Conservation (phyloP, 2,797 vertebrate species). For the Syncerus caffer region DNA sequence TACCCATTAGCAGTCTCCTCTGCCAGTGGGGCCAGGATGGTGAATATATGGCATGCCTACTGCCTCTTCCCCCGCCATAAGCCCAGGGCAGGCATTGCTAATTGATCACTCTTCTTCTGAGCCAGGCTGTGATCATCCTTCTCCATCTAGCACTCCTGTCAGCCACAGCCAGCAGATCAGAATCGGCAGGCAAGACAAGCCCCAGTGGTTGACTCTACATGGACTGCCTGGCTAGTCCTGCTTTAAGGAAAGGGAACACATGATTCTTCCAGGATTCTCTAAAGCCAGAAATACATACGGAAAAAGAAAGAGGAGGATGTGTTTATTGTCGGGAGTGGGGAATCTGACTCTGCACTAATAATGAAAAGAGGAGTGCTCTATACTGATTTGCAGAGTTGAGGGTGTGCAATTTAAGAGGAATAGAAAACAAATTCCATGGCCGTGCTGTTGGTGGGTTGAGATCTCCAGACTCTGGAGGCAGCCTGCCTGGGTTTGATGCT, state of each 20-base stretch:
- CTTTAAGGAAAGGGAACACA: not conserved
- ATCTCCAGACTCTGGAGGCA: not conserved
- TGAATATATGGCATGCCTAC: not conserved
- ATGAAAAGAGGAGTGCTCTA: not conserved
- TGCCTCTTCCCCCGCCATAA: not conserved
- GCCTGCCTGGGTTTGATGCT: not conserved
- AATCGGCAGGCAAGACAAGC: not conserved
- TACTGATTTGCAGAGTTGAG: not conserved
- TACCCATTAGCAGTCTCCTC: not conserved
- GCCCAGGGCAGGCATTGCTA: constrained; percentile 50
- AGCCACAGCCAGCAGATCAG: not conserved
- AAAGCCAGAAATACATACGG: not conserved
- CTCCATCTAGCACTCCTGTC: not conserved
- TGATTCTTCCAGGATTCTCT: not conserved
- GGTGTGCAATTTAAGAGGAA: not conserved
- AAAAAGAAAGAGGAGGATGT: not conserved
- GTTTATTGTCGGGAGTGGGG: not conserved
- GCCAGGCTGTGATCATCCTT: not conserved
- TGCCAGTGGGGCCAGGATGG: not conserved
- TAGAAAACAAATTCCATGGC: not conserved
- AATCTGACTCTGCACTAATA: not conserved
- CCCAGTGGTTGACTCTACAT: not conserved
- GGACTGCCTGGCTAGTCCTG: not conserved
- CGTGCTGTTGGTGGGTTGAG: not conserved
- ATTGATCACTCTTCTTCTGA: not conserved